Base-by-base conservation (phyloP, 2,113 vertebrate species). In the Zeus faber region DNA sequence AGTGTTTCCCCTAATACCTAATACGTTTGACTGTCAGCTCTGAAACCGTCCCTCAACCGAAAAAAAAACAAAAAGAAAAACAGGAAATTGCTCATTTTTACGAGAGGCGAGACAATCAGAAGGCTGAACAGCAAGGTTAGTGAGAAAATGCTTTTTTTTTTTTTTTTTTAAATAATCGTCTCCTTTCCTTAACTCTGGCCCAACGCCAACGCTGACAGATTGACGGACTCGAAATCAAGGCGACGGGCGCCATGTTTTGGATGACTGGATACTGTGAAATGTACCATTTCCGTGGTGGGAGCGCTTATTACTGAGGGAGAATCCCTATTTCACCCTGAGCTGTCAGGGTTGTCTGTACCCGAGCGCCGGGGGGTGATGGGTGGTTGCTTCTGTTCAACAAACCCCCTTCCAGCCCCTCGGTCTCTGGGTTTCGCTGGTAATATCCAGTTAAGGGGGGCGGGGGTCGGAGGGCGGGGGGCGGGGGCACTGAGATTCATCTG, bases 351-450 rank as follows among this genome's bases (percentile, higher is more conserved):
- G 55, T 61, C 66, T 68, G 62, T 66, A 73, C 24, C 66, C 29
- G n/a, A 13, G 49, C 1, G 4, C 58, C 44, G 11, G 6, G 48
- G 58, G 59, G 54, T 47, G 72, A 65, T 33, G 62, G 76, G 68
- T 69, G 61, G 64, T 70, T 70, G 79, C 83, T 79, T 73, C 3
- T 84, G 79, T 86, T 82, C 67, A 71, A 81, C 84, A 84, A 77
- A 74, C 58, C 75, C 72, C 67, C 49, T 63, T 67, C 67, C 74
- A 55, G 73, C 69, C 70, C 43, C 65, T 67, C 65, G 66, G 79
- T 37, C 65, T 61, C 72, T 24, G 45, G 70, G 73, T 70, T 70
- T 62, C 63, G 33, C 52, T 74, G 65, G 60, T 27, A 49, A 61
- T 48, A 5, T 29, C 4, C 27, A 9, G 27, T 29, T 4, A 29